phyloP scores from a whole-genome alignment of 30 jellyfish, hydroid and myxozoan species.

The Turritopsis rubra region DNA sequence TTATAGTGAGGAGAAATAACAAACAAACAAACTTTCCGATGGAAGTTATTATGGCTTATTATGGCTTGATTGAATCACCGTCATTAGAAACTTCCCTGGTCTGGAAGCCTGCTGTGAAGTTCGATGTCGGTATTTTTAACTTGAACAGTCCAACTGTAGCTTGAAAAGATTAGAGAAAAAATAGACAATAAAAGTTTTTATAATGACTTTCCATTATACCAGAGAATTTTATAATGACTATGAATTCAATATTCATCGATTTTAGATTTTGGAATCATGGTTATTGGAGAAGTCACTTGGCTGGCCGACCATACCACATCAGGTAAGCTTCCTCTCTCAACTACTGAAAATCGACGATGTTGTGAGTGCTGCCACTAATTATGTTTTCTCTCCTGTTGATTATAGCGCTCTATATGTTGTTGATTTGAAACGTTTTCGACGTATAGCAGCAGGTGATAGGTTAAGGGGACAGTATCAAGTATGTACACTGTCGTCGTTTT shows the following conservation, averaged over 20 bases:
- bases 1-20: no score
- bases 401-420: slow-evolving; percentile 92
- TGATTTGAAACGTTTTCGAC: slow-evolving; percentile 81
- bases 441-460: slow-evolving; percentile 95
- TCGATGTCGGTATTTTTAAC: no score
- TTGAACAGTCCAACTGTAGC: no score
- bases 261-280: slow-evolving; percentile 93
- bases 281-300: slow-evolving; percentile 82
- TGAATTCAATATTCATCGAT: neutral
- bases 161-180: no score
- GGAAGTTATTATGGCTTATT: no score
- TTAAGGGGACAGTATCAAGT: slow-evolving; percentile 98
- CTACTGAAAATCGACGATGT: neutral
- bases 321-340: slow-evolving; percentile 38
- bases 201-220: no score
- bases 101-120: no score
- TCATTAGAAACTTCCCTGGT: no score
- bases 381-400: neutral
- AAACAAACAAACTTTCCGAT: no score
- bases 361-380: neutral
- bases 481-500: neutral
- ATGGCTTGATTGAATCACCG: neutral
- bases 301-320: slow-evolving; percentile 90
- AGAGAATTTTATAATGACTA: no score
- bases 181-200: no score